phyloP scores from a whole-genome alignment of 2,888 invertebrate genomes.

The Drosophila sordidula region DNA sequence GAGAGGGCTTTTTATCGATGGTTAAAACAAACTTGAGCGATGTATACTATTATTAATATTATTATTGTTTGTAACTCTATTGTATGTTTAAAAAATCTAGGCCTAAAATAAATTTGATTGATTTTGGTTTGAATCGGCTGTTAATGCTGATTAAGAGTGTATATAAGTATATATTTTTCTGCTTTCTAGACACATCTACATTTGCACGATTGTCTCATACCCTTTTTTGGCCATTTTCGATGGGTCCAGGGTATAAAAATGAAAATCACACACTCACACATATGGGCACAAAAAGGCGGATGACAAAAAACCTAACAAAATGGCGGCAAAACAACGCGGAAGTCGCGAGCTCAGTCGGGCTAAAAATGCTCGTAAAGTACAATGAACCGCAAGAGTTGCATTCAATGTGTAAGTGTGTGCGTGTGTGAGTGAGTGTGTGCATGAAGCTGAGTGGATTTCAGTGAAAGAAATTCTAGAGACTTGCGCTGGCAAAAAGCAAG shows the following conservation, averaged over 20 bases:
- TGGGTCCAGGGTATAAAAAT: slow-evolving; percentile 4
- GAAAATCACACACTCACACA: slow-evolving; percentile 13
- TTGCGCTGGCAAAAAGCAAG: slow-evolving; percentile 43
- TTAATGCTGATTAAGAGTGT: no score
- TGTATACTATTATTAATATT: no score
- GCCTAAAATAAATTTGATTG: no score
- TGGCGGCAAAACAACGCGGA: slow-evolving; percentile 72
- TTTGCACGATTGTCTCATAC: no score
- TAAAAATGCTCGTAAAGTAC: slow-evolving; percentile 71
- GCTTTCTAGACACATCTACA: no score
- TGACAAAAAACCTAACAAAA: slow-evolving; percentile 66
- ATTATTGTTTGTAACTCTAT: no score
- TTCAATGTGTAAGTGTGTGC: slow-evolving; percentile 33
- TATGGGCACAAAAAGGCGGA: slow-evolving; percentile 12
- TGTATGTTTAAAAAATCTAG: no score
- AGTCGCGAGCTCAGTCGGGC: slow-evolving; percentile 56
- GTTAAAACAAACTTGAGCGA: no score
- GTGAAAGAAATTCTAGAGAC: slow-evolving; percentile 55
- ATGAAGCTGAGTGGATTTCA: slow-evolving; percentile 69
- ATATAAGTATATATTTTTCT: no score
- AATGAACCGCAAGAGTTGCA: slow-evolving; percentile 73
- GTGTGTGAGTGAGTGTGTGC: slow-evolving; percentile 8
- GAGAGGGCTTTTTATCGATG: no score
- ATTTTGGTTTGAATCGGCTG: no score
- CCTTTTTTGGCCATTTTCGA: no score